A percentile compares a stretch with the other conserved stretches of the same genome.
Evolutionary conservation across 2,888 invertebrate genomes (phyloP).

Genomic region (Spicauda simplicius): DNA sequence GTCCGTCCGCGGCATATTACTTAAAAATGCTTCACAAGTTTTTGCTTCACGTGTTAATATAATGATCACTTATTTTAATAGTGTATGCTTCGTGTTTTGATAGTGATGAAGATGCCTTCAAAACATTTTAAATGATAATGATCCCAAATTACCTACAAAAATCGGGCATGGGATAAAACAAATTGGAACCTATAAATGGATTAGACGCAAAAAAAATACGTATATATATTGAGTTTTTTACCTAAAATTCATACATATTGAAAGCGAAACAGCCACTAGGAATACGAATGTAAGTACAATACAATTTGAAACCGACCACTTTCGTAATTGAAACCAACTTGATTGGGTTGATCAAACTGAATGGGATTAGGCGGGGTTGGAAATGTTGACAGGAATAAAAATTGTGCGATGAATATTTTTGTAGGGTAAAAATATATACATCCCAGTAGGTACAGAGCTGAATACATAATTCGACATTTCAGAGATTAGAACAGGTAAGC

Average conservation of each 20-base stretch:
- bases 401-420: not conserved
- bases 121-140: too few relatives aligned
- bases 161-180: too few relatives aligned
- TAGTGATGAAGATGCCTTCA: too few relatives aligned
- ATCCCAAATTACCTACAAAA: too few relatives aligned
- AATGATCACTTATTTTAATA: too few relatives aligned
- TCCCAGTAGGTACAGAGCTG: not conserved
- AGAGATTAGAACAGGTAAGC: too few relatives aligned
- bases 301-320: not conserved
- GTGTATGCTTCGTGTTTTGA: too few relatives aligned
- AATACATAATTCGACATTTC: not conserved
- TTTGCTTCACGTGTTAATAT: too few relatives aligned
- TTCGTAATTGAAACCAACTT: constrained; percentile 9
- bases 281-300: not conserved
- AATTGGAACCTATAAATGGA: too few relatives aligned
- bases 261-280: not conserved
- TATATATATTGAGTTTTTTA: not conserved
- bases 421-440: constrained; percentile 3
- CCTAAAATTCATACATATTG: not conserved
- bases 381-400: constrained; percentile 4
- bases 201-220: not conserved
- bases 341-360: constrained; percentile 5
- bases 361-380: not conserved
- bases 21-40: too few relatives aligned
- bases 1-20: too few relatives aligned